Conservation (phyloP, 2,113 vertebrate genomes). For the Scopus umbretta region DNA sequence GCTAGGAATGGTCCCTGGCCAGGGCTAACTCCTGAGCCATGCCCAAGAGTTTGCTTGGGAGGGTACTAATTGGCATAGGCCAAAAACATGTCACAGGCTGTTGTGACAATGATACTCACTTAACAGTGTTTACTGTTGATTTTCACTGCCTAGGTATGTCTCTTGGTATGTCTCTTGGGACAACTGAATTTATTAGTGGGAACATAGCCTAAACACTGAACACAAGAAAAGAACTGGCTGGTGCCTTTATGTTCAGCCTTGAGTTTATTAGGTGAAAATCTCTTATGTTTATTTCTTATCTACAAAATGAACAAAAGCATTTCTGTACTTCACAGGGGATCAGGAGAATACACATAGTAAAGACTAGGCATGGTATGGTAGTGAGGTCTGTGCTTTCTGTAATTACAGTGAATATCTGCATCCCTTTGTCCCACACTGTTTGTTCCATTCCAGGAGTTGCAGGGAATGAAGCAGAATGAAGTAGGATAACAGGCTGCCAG, state of each 20-base stretch:
- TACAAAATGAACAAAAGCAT: background rate
- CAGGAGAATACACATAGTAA: background rate
- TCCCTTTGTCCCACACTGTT: background rate
- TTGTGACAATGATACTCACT: background rate
- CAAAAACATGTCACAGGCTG: background rate
- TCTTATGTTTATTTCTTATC: background rate
- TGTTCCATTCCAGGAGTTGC: slow-evolving; percentile 14
- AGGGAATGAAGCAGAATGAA: background rate
- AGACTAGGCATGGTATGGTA: background rate
- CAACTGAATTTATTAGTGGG: background rate
- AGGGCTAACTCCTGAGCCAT: background rate
- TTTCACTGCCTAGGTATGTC: background rate
- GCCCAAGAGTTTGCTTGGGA: background rate
- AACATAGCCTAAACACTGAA: background rate
- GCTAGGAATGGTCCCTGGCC: background rate
- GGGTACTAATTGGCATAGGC: background rate
- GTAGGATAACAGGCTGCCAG: background rate
- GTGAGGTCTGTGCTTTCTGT: background rate
- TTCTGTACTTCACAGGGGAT: background rate
- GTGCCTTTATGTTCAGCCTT: background rate
- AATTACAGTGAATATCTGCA: background rate
- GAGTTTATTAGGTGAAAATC: slow-evolving; percentile 2
- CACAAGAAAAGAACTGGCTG: background rate
- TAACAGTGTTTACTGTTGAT: background rate
- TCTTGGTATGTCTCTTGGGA: background rate